Evolutionary conservation across 2,797 vertebrate species (phyloP).

Genomic region (Pseudomugil gertrudae): DNA sequence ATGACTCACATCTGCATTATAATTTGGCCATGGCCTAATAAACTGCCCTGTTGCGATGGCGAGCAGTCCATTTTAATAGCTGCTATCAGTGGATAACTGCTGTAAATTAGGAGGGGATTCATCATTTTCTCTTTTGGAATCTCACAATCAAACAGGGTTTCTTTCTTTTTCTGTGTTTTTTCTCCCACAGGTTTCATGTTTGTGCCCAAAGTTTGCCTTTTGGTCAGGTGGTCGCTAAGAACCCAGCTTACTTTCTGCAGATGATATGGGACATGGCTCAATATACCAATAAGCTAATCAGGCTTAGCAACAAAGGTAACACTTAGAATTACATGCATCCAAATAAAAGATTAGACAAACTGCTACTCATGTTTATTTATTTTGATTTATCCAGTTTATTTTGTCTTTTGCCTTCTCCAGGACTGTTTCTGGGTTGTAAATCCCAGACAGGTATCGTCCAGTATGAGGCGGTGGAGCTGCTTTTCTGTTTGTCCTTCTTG

Average conservation of each 20-base stretch:
- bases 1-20: neutral
- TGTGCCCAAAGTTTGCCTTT: slow-evolving; percentile 90
- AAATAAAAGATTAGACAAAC: neutral
- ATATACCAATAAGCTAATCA: slow-evolving; percentile 82
- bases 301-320: slow-evolving; percentile 85
- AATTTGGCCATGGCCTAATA: neutral
- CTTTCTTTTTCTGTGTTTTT: slow-evolving; percentile 1
- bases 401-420: slow-evolving; percentile 30
- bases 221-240: slow-evolving; percentile 85
- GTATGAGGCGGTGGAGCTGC: slow-evolving; percentile 84
- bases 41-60: neutral
- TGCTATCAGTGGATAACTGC: slow-evolving; percentile 21
- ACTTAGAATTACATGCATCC: neutral
- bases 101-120: neutral
- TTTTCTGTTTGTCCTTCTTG: slow-evolving; percentile 87
- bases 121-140: slow-evolving; percentile 8
- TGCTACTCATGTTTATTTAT: neutral
- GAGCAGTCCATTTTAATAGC: too few species aligned
- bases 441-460: slow-evolving; percentile 73
- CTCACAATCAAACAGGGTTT: slow-evolving; percentile 11
- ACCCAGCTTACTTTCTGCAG: slow-evolving; percentile 86
- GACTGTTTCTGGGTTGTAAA: slow-evolving; percentile 63
- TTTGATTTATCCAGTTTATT: neutral
- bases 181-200: slow-evolving; percentile 86
- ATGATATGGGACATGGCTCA: slow-evolving; percentile 85